phyloP scores from a whole-genome alignment of 2,797 vertebrate species.

The Arctocebus calabarensis region DNA sequence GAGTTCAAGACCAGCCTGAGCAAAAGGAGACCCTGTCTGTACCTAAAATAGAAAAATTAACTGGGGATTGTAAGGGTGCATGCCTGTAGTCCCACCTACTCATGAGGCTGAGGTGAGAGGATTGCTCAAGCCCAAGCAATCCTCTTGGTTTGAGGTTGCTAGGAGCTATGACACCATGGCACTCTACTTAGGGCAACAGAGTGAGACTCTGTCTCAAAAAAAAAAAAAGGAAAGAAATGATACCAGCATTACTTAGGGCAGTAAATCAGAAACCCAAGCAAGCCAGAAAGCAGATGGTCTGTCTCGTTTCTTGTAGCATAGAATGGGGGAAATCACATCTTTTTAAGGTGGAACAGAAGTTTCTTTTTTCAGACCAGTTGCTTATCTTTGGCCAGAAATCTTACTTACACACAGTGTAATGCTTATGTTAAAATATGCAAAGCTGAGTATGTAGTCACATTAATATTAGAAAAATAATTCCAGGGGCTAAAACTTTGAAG shows the following conservation, averaged over 20 bases:
- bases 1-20: too few relatives aligned
- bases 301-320: not conserved
- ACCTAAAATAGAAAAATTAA: too few relatives aligned
- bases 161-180: too few relatives aligned
- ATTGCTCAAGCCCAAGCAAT: too few relatives aligned
- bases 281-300: not conserved
- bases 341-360: not conserved
- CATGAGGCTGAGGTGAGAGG: too few relatives aligned
- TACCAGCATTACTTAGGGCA: slow-evolving; percentile 76
- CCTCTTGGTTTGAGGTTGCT: too few relatives aligned
- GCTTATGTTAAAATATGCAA: not conserved
- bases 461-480: not conserved
- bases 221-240: not conserved
- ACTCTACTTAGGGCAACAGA: too few relatives aligned
- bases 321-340: not conserved
- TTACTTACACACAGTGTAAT: not conserved
- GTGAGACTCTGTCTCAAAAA: too few relatives aligned
- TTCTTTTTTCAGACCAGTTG: not conserved
- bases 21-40: too few relatives aligned
- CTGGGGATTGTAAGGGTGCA: too few relatives aligned
- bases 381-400: slow-evolving; percentile 29
- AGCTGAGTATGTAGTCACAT: not conserved
- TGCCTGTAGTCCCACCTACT: too few relatives aligned
- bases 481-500: not conserved
- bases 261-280: slow-evolving; percentile 74